phyloP scores from a whole-genome alignment of 2,113 vertebrate genomes.

The Ciconia boyciana region DNA sequence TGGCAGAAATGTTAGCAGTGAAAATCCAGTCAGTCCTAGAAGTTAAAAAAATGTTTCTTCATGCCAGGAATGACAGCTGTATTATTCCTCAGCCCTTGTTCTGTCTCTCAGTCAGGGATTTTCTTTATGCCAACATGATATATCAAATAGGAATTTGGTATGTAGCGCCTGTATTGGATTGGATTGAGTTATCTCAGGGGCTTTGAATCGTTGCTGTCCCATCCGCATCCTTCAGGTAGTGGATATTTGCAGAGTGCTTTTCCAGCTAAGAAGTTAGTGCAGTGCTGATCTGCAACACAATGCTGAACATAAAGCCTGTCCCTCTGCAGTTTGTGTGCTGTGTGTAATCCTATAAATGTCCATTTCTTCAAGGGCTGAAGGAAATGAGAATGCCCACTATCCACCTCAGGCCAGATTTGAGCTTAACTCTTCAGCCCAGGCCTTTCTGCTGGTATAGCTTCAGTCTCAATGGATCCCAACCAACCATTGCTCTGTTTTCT shows the following conservation, averaged over 20 bases:
- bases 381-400: not conserved
- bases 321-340: not conserved
- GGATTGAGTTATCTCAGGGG: not conserved
- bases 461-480: not conserved
- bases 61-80: conserved; percentile 23
- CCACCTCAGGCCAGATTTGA: not conserved
- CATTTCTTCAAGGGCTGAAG: not conserved
- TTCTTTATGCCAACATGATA: not conserved
- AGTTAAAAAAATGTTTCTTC: not conserved
- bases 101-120: not conserved
- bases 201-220: not conserved
- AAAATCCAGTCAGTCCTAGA: conserved; percentile 30
- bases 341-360: not conserved
- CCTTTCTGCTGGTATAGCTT: not conserved
- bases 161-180: not conserved
- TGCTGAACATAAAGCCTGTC: not conserved
- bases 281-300: not conserved
- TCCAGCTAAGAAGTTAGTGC: not conserved
- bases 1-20: conserved; percentile 29
- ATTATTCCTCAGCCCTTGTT: conserved; percentile 20
- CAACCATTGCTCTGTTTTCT: not conserved
- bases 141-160: not conserved
- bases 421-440: not conserved
- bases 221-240: not conserved
- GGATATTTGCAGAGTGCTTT: not conserved